Conservation (phyloP, 2,113 vertebrate genomes). For the Mustela nigripes region DNA sequence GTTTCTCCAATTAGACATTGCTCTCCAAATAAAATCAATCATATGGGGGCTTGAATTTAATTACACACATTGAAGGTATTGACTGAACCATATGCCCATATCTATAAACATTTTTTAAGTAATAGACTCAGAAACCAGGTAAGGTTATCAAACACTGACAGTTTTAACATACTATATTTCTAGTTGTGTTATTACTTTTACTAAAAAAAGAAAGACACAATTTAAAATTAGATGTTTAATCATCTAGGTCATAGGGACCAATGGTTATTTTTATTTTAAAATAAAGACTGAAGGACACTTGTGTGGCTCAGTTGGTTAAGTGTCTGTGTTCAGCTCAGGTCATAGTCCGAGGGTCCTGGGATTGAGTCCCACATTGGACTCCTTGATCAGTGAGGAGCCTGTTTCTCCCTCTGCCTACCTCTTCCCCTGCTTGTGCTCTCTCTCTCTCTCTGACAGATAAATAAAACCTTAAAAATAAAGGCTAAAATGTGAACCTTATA, state of each 20-base stretch:
- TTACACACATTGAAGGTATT: neutral
- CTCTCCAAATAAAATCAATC: neutral
- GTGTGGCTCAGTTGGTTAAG: neutral
- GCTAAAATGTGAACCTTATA: conserved; percentile 8
- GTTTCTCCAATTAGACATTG: neutral
- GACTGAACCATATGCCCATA: neutral
- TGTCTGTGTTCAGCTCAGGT: neutral
- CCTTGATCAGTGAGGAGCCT: neutral
- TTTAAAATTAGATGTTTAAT: neutral
- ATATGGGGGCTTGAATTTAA: neutral
- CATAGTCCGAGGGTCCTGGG: neutral
- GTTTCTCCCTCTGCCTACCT: neutral
- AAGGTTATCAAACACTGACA: neutral
- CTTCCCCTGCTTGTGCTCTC: neutral
- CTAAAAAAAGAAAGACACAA: neutral
- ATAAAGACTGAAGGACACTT: neutral
- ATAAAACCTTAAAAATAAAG: neutral
- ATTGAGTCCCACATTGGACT: fast-evolving
- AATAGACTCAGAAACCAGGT: neutral
- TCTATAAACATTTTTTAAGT: neutral
- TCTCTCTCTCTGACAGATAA: neutral
- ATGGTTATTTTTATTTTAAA: conserved; percentile 21
- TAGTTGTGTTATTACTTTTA: neutral
- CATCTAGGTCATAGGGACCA: neutral
- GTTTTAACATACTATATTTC: neutral